phyloP scores from a whole-genome alignment of 2,888 invertebrate genomes.

The Didymodactylos carnosus region DNA sequence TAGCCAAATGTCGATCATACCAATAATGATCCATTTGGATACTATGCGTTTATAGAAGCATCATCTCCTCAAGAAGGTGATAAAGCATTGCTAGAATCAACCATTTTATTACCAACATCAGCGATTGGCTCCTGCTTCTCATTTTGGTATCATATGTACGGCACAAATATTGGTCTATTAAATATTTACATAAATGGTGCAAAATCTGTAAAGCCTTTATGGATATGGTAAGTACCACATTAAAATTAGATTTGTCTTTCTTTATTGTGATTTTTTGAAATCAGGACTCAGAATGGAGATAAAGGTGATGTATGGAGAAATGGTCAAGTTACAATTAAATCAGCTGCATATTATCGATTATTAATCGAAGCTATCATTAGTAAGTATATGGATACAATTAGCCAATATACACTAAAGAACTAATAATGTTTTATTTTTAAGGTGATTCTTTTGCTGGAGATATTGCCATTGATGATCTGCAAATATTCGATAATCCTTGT shows the following conservation, averaged over 20 bases:
- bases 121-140: slow-evolving; percentile 14
- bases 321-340: slow-evolving; percentile 20
- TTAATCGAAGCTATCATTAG: slow-evolving; percentile 14
- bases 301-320: slow-evolving; percentile 24
- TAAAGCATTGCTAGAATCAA: slow-evolving; percentile 41
- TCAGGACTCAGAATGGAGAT: slow-evolving; percentile 20
- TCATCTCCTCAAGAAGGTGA: slow-evolving; percentile 45
- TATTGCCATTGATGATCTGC: slow-evolving; percentile 29
- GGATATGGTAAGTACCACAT: background rate
- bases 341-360: slow-evolving; percentile 7
- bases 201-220: background rate
- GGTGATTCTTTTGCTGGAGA: slow-evolving; percentile 22
- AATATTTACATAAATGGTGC: slow-evolving; percentile 4
- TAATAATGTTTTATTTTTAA: background rate
- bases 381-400: background rate
- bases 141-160: slow-evolving; percentile 19
- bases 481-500: slow-evolving; percentile 22
- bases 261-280: slow-evolving; percentile 1
- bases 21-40: slow-evolving; percentile 1
- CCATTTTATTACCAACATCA: slow-evolving; percentile 5
- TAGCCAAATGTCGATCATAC: slow-evolving; percentile 12
- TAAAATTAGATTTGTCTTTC: background rate
- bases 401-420: background rate
- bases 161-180: slow-evolving; percentile 2
- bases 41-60: slow-evolving; percentile 62